Percentiles rank a stretch among this genome's conserved stretches.
These are phyloP conservation scores for Argopecten irradians DNA, from an alignment of 1,140 invertebrate species.

Conservation along the genomic window DNA sequence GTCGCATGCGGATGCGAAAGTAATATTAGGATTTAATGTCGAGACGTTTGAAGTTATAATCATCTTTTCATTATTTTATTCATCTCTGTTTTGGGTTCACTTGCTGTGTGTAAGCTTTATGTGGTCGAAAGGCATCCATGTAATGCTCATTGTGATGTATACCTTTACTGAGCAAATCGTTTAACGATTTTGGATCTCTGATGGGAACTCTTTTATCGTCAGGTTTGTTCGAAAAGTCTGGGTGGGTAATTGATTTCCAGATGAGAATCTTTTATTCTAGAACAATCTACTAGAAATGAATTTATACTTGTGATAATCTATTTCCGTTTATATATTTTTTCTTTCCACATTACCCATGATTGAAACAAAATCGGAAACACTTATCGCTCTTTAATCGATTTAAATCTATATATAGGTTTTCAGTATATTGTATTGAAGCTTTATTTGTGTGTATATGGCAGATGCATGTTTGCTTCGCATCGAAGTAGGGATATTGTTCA, in stretches of 20 bases:
- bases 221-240: not conserved
- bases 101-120: not conserved
- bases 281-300: too few relatives aligned
- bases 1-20: not conserved
- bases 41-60: constrained; percentile 18
- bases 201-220: not conserved
- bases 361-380: too few relatives aligned
- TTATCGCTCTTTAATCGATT: too few relatives aligned
- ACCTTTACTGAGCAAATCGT: not conserved
- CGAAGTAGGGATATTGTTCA: too few relatives aligned
- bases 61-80: not conserved
- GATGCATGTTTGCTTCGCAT: too few relatives aligned
- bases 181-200: not conserved
- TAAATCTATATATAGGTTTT: too few relatives aligned
- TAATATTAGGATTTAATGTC: not conserved
- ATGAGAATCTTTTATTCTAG: too few relatives aligned
- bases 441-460: too few relatives aligned
- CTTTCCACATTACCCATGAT: too few relatives aligned
- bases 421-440: too few relatives aligned
- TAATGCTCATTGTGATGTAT: not conserved
- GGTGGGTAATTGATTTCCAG: not conserved
- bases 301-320: too few relatives aligned
- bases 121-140: not conserved
- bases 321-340: too few relatives aligned
- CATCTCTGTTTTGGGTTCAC: not conserved